Conservation (phyloP, 2,888 invertebrate species). For the Muscina levida region DNA sequence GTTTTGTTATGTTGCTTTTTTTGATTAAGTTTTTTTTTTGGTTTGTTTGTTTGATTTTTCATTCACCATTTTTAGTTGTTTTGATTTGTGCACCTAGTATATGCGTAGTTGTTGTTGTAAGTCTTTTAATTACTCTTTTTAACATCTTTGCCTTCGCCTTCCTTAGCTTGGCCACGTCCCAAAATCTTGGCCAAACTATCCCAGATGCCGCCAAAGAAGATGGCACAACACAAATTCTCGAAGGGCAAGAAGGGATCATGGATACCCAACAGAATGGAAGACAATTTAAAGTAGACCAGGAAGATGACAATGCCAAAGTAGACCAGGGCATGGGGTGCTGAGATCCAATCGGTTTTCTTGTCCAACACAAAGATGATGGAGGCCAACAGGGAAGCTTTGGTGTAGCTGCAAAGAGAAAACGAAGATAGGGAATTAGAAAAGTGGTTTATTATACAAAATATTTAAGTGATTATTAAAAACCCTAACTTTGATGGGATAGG, state of each 20-base stretch:
- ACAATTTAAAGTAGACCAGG: constrained; percentile 97
- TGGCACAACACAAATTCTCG: constrained; percentile 97
- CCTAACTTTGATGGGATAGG: too few species aligned
- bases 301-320: constrained; percentile 99
- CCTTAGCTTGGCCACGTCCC: constrained; percentile 89
- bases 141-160: constrained; percentile 87
- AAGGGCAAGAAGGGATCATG: constrained; percentile 99
- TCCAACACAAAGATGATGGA: constrained; percentile 97
- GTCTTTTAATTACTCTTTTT: constrained; percentile 88
- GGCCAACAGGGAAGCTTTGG: constrained; percentile 97
- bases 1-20: constrained; percentile 24
- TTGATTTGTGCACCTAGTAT: too few species aligned
- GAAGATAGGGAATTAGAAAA: constrained; percentile 14
- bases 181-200: constrained; percentile 96
- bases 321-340: constrained; percentile 97
- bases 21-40: constrained; percentile 46
- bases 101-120: constrained; percentile 19
- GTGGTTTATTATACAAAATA: too few species aligned
- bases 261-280: constrained; percentile 96
- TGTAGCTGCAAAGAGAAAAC: constrained; percentile 87
- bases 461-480: too few species aligned
- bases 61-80: background rate
- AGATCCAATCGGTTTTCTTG: constrained; percentile 97
- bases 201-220: constrained; percentile 99
- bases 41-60: constrained; percentile 44